A percentile compares a stretch with the other conserved stretches of the same genome.
Evolutionary conservation across 1,140 invertebrate species (phyloP).

Genomic region (Ips nitidus): DNA sequence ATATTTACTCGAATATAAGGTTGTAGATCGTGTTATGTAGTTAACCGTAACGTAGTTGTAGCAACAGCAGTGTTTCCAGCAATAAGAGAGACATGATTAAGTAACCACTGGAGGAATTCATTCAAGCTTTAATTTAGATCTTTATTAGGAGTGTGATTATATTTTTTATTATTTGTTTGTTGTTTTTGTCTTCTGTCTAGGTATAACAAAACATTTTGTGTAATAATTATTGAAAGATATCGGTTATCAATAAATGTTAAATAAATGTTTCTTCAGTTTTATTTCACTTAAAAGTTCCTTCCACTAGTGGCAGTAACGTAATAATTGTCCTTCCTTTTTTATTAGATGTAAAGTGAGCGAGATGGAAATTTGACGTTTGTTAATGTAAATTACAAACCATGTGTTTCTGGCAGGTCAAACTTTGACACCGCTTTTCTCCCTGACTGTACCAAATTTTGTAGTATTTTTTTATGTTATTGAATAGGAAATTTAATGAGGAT

Average conservation of each 20-base stretch:
- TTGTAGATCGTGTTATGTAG: conserved; percentile 7
- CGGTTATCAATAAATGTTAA: conserved; percentile 1
- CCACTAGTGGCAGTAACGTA: too few relatives aligned
- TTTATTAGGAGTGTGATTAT: not conserved
- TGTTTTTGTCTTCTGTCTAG: not conserved
- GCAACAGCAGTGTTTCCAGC: not conserved
- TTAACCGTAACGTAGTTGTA: not conserved
- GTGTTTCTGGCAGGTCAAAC: too few relatives aligned
- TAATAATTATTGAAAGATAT: conserved; percentile 1
- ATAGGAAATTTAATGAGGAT: too few relatives aligned
- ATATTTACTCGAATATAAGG: conserved; percentile 1
- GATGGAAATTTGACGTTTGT: too few relatives aligned
- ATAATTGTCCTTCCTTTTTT: too few relatives aligned
- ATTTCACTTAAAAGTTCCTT: too few relatives aligned
- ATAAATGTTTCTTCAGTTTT: not conserved
- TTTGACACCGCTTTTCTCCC: too few relatives aligned
- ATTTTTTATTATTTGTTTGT: not conserved
- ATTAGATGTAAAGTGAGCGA: too few relatives aligned
- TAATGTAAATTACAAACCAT: too few relatives aligned
- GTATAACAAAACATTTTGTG: not conserved
- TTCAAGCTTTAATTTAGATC: not conserved
- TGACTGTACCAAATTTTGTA: too few relatives aligned
- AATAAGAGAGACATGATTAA: not conserved
- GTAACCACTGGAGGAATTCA: not conserved
- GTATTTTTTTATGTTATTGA: too few relatives aligned